A percentile compares a stretch with the other conserved stretches of the same genome.
Evolutionary conservation across 2,113 vertebrate genomes (phyloP).

Genomic region (Tenebrosternarchus preto): DNA sequence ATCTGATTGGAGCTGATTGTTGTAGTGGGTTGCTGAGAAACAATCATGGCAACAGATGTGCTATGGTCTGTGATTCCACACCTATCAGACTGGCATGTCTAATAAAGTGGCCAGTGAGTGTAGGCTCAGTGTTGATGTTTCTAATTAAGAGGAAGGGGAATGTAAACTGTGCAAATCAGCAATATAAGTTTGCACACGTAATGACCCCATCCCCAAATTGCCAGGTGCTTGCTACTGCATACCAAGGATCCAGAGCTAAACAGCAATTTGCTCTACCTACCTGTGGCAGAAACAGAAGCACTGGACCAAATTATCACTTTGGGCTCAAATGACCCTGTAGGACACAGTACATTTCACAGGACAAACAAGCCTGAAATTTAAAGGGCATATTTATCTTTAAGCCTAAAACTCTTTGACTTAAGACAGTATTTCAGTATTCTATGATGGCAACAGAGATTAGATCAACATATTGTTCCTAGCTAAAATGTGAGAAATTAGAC

Average conservation of each 20-base stretch:
- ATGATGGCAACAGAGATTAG: background rate
- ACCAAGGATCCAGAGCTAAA: conserved; percentile 3
- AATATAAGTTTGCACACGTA: background rate
- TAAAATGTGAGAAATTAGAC: background rate
- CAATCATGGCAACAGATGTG: too few species aligned
- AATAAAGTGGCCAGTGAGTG: too few species aligned
- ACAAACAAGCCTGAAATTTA: background rate
- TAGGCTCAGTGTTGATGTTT: too few species aligned
- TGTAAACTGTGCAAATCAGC: too few species aligned
- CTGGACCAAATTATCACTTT: background rate
- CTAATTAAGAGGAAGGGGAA: too few species aligned
- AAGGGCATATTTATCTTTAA: background rate
- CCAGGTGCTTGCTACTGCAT: background rate
- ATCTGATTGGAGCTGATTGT: too few species aligned
- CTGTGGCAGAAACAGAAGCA: background rate
- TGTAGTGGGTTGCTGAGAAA: too few species aligned
- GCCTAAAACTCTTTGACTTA: conserved; percentile 11
- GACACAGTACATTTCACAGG: too few species aligned
- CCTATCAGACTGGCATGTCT: too few species aligned
- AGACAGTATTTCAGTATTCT: background rate
- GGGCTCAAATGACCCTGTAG: background rate
- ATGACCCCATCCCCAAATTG: too few species aligned
- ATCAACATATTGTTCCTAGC: background rate
- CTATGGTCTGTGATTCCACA: too few species aligned
- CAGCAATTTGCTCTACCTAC: background rate